Conservation (phyloP, 2,888 invertebrate genomes). For the Trissoscelio sp. region DNA sequence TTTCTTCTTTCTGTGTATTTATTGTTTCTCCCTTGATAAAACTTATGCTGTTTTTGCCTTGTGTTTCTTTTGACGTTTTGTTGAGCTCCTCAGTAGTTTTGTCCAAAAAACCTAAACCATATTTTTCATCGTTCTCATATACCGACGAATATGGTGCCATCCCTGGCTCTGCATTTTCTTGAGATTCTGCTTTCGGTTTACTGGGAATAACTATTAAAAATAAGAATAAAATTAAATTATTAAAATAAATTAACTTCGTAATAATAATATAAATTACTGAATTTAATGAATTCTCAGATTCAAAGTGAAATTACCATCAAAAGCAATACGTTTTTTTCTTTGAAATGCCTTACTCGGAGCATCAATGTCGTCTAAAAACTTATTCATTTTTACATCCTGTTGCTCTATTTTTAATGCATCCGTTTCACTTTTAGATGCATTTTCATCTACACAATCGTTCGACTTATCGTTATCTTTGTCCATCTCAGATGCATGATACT, state of each 20-base stretch:
- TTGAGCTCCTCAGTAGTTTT: slow-evolving; percentile 46
- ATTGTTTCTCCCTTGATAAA: slow-evolving; percentile 78
- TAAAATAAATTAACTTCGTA: not conserved
- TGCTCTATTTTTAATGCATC: slow-evolving; percentile 68
- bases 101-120: slow-evolving; percentile 81
- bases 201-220: slow-evolving; percentile 74
- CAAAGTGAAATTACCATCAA: slow-evolving; percentile 77
- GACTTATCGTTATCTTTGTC: slow-evolving; percentile 63
- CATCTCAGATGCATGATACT: slow-evolving; percentile 68
- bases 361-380: slow-evolving; percentile 79
- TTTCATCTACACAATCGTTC: slow-evolving; percentile 32
- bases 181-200: slow-evolving; percentile 71
- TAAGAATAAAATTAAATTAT: slow-evolving; percentile 10
- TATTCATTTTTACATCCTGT: slow-evolving; percentile 74
- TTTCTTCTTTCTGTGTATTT: slow-evolving; percentile 70
- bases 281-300: too few species aligned
- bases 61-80: slow-evolving; percentile 67
- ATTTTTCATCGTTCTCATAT: slow-evolving; percentile 75
- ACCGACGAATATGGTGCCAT: slow-evolving; percentile 4
- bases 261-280: too few species aligned
- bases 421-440: slow-evolving; percentile 29
- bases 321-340: slow-evolving; percentile 85
- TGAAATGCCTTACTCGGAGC: slow-evolving; percentile 84
- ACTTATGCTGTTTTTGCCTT: slow-evolving; percentile 68
- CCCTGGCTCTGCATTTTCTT: slow-evolving; percentile 69